Evolutionary conservation across 2,113 vertebrate species (phyloP).

Genomic region (Carettochelys insculpta): DNA sequence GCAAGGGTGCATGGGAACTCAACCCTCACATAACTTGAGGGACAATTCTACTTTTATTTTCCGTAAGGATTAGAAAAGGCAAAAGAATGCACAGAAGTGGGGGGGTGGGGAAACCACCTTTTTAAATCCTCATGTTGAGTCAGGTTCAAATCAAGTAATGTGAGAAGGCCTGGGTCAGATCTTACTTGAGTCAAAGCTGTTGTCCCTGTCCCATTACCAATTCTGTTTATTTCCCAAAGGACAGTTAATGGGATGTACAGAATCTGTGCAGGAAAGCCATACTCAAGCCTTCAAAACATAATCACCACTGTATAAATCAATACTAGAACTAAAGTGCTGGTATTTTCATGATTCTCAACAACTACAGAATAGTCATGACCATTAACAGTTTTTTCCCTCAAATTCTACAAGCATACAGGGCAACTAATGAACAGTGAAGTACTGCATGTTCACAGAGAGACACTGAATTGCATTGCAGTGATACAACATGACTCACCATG

Average conservation of each 20-base stretch:
- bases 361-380: not conserved
- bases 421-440: not conserved
- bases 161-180: not conserved
- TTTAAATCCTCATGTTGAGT: not conserved
- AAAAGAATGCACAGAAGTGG: not conserved
- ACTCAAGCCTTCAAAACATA: not conserved
- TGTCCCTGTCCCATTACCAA: not conserved
- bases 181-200: not conserved
- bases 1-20: no score
- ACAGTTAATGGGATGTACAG: not conserved
- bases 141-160: not conserved
- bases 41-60: not conserved
- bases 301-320: not conserved
- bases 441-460: not conserved
- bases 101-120: not conserved
- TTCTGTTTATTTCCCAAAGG: not conserved
- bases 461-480: accelerated
- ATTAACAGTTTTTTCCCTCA: not conserved
- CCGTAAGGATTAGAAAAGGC: not conserved
- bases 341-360: not conserved
- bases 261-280: accelerated
- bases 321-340: not conserved
- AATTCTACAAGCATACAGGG: not conserved
- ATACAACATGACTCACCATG: not conserved
- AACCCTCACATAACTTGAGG: no score